phyloP scores from a whole-genome alignment of 2,797 vertebrate species.

The Lindbergichthys nudifrons region DNA sequence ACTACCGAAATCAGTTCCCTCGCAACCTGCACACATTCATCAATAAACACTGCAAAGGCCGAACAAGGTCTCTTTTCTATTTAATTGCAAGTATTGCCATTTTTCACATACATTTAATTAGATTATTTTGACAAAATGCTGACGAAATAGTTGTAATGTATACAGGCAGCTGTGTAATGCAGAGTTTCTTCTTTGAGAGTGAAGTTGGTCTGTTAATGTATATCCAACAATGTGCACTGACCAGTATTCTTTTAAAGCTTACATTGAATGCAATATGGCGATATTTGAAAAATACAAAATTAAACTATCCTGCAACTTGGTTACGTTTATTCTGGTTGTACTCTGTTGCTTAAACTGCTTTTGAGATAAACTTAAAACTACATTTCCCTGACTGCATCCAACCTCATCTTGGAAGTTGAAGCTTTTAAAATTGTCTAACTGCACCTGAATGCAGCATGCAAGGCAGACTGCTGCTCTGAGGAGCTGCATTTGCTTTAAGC shows the following conservation, averaged over 20 bases:
- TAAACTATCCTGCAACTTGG: background rate
- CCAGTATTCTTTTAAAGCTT: too few species aligned
- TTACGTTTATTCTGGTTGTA: background rate
- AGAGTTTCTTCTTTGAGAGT: background rate
- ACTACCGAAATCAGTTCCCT: too few species aligned
- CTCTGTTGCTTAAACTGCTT: background rate
- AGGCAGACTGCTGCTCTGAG: background rate
- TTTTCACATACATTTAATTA: background rate
- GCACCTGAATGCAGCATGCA: conserved; percentile 32
- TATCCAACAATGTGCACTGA: too few species aligned
- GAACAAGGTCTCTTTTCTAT: too few species aligned
- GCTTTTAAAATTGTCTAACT: background rate
- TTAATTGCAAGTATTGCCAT: too few species aligned
- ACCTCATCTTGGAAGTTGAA: background rate
- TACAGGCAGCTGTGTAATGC: background rate
- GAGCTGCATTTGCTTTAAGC: conserved; percentile 3
- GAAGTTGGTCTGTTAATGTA: background rate
- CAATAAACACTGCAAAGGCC: too few species aligned
- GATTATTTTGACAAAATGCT: too few species aligned
- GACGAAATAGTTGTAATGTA: background rate
- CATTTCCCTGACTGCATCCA: background rate
- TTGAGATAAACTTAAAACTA: background rate
- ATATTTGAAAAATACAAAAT: background rate
- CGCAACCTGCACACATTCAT: too few species aligned
- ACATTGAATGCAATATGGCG: too few species aligned